Conservation (phyloP, 2,888 invertebrate species). For the Apocheima hispidaria region DNA sequence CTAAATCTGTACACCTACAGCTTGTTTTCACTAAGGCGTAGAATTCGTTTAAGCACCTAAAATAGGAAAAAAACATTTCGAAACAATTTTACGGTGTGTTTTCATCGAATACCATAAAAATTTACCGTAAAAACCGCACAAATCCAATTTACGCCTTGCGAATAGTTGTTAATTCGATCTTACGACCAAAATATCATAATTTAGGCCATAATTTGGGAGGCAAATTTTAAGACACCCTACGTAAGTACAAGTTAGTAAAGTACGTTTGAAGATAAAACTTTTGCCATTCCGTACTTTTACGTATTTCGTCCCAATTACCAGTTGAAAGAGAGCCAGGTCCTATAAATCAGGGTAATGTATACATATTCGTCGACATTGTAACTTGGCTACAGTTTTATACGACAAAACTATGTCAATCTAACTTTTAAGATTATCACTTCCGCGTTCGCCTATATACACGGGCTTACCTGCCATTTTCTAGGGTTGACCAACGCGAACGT, state of each 20-base stretch:
- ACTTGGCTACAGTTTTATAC: conserved; percentile 74
- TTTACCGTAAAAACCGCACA: conserved; percentile 41
- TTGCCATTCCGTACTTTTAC: conserved; percentile 61
- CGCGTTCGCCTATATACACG: conserved; percentile 68
- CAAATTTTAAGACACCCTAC: conserved; percentile 33
- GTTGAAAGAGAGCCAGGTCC: conserved; percentile 75
- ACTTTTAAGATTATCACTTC: conserved; percentile 84
- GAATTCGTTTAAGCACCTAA: conserved; percentile 33
- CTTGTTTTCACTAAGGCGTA: conserved; percentile 9
- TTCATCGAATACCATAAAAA: conserved; percentile 44
- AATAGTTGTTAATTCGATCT: conserved; percentile 45
- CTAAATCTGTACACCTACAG: neutral
- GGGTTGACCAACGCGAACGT: conserved; percentile 52
- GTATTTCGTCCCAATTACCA: conserved; percentile 74
- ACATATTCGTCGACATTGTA: conserved; percentile 74
- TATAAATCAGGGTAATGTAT: conserved; percentile 71
- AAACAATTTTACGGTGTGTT: conserved; percentile 45
- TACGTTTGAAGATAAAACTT: conserved; percentile 55
- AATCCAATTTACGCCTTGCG: conserved; percentile 40
- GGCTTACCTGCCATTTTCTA: conserved; percentile 68
- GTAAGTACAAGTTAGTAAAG: conserved; percentile 14
- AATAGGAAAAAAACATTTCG: conserved; percentile 40
- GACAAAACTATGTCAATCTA: conserved; percentile 83
- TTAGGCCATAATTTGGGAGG: conserved; percentile 33
- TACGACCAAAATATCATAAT: conserved; percentile 43